phyloP scores from a whole-genome alignment of 2,113 vertebrate species.

The chimpanzee (Pan troglodytes) region NHGRI_mPanTro3-v2.1_pri NC_072418.2:6793001-6793500 shows the following conservation, averaged over 20 bases:
- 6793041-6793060: neutral
- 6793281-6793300: neutral
- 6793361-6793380: no score
- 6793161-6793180: neutral
- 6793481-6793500: no score
- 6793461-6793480: no score
- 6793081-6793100: no score
- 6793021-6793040: neutral
- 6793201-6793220: accelerated
- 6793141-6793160: neutral
- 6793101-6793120: neutral
- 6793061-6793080: neutral
- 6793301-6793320: no score
- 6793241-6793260: neutral
- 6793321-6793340: no score
- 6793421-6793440: no score
- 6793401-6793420: no score
- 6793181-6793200: neutral
- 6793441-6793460: no score
- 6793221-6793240: neutral
- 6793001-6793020: neutral
- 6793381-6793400: no score
- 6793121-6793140: no score
- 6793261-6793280: neutral
- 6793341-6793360: no score